phyloP scores from a whole-genome alignment of 2,888 invertebrate genomes.

The Heliconius aoede region DNA sequence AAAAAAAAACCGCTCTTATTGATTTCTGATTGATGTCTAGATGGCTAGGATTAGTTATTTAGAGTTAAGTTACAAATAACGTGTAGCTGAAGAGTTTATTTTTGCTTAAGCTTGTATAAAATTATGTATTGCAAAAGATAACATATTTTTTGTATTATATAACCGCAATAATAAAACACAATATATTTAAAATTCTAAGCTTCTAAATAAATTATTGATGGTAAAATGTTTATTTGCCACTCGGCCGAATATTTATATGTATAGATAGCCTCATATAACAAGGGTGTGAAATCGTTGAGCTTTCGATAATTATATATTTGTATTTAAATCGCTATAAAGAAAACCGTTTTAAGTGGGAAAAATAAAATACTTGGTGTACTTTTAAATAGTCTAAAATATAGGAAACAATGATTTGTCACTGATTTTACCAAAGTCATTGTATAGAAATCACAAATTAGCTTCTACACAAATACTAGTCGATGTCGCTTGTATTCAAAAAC shows the following conservation, averaged over 20 bases:
- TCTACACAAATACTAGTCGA: constrained; percentile 72
- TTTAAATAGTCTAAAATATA: constrained; percentile 58
- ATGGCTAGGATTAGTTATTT: constrained; percentile 52
- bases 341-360: constrained; percentile 7
- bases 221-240: constrained; percentile 52
- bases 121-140: constrained; percentile 76
- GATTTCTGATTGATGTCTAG: constrained; percentile 56
- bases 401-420: constrained; percentile 54
- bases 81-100: constrained; percentile 77
- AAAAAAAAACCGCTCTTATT: constrained; percentile 48
- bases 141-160: constrained; percentile 79
- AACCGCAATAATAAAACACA: constrained; percentile 58
- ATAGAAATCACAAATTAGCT: constrained; percentile 79
- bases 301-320: constrained; percentile 72
- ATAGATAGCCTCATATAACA: constrained; percentile 68
- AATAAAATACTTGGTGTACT: constrained; percentile 66
- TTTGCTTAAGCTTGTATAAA: constrained; percentile 82
- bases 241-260: constrained; percentile 38
- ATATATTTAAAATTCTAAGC: constrained; percentile 58
- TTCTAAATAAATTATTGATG: constrained; percentile 64
- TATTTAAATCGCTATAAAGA: constrained; percentile 52
- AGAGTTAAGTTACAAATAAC: constrained; percentile 45
- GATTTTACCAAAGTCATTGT: constrained; percentile 49
- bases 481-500: constrained; percentile 75
- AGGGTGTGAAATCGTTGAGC: constrained; percentile 80